Evolutionary conservation across 2,113 vertebrate species (phyloP).

Genomic region (Galbula dea): DNA sequence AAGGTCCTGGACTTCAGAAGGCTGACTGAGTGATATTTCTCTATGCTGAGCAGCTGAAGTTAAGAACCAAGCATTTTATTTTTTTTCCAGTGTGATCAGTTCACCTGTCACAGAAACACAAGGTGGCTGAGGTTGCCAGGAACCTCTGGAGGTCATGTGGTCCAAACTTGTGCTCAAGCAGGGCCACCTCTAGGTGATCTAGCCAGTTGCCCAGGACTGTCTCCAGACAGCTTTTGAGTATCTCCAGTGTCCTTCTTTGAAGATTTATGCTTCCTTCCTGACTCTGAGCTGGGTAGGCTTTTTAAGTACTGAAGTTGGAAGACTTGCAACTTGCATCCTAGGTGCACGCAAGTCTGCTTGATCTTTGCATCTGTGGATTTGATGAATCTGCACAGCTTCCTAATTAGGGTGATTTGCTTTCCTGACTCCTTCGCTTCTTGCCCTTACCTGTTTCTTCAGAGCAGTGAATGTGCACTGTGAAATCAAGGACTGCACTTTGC

Average conservation of each 20-base stretch:
- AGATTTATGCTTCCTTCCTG: background rate
- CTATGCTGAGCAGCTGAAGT: background rate
- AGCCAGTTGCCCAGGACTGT: too few relatives aligned
- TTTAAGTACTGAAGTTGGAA: background rate
- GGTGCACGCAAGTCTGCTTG: background rate
- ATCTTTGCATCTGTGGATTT: background rate
- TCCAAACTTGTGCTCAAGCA: too few relatives aligned
- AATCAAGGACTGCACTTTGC: background rate
- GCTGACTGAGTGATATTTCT: background rate
- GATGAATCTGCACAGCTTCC: background rate
- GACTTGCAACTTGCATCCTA: background rate
- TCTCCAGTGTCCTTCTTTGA: background rate
- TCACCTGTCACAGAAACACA: background rate
- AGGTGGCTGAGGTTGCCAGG: background rate
- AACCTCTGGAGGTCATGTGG: too few relatives aligned
- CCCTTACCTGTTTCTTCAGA: background rate
- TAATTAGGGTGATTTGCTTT: background rate
- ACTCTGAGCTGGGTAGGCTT: background rate
- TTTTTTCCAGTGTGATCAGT: background rate
- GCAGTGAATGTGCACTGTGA: background rate
- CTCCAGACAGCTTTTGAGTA: background rate
- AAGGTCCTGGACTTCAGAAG: background rate
- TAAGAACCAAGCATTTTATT: background rate
- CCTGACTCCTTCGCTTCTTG: background rate
- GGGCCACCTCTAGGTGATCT: too few relatives aligned